Evolutionary conservation across 2,113 vertebrate species (phyloP).

Genomic region (Alligator mississippiensis): DNA sequence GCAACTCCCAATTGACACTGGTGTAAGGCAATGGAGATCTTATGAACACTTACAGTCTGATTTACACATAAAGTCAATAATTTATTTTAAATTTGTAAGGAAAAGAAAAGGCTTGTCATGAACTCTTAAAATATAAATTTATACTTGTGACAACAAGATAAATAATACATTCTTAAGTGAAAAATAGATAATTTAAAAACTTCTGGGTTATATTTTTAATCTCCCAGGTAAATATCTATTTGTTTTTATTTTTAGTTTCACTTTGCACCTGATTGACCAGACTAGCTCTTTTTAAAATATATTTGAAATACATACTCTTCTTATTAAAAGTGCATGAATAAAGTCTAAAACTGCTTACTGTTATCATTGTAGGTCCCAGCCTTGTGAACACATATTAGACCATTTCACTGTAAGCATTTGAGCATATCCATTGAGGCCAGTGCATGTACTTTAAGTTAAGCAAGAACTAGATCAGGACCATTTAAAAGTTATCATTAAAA

Average conservation of each 20-base stretch:
- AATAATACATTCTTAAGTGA: neutral
- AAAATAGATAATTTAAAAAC: neutral
- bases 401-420: neutral
- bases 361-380: conserved; percentile 25
- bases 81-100: conserved; percentile 32
- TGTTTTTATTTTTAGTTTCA: neutral
- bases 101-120: neutral
- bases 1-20: neutral
- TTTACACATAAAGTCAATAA: neutral
- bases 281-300: neutral
- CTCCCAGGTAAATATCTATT: conserved; percentile 5
- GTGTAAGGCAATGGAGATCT: accelerated
- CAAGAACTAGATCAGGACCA: conserved; percentile 6
- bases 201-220: neutral
- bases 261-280: neutral
- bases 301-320: conserved; percentile 49
- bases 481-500: neutral
- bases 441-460: neutral
- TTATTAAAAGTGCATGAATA: conserved; percentile 62
- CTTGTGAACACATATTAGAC: conserved; percentile 3
- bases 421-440: neutral
- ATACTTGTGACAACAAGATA: neutral
- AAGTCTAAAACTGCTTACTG: conserved; percentile 34
- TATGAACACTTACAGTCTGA: neutral
- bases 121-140: neutral